Percentiles rank a stretch among this genome's conserved stretches.
phyloP scores from a whole-genome alignment of 2,113 vertebrate species.

The Daboia siamensis region DNA sequence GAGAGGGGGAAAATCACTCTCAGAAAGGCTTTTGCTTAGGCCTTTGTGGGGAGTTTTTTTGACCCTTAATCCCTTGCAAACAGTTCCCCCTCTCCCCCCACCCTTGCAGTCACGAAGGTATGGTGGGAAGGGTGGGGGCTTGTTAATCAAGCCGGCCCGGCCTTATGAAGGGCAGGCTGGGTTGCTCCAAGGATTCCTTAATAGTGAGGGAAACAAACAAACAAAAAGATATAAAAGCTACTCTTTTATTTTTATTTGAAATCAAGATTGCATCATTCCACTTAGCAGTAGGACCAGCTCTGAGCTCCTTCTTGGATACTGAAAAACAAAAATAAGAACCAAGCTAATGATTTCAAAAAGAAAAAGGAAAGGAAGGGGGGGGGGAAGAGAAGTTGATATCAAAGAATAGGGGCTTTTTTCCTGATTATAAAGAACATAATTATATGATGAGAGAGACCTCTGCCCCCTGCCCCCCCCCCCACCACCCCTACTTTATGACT shows the following conservation, averaged over 20 bases:
- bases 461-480: background rate
- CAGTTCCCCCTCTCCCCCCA: background rate
- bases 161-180: background rate
- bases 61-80: background rate
- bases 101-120: background rate
- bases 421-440: background rate
- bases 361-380: too few species aligned
- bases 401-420: background rate
- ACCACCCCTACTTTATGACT: accelerated
- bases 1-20: background rate
- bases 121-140: background rate
- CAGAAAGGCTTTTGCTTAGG: background rate
- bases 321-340: background rate
- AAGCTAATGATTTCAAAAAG: background rate
- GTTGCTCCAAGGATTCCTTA: background rate
- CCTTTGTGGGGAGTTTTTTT: background rate
- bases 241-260: background rate
- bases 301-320: background rate
- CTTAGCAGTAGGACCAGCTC: background rate
- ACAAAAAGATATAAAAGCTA: background rate
- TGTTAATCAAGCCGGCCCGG: too few species aligned
- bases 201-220: background rate
- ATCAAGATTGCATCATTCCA: background rate
- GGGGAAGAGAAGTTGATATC: background rate
- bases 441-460: background rate